These are phyloP conservation scores for Ecliptopera silaceata DNA, from an alignment of 2,888 invertebrate genomes.

Conservation along the genomic window DNA sequence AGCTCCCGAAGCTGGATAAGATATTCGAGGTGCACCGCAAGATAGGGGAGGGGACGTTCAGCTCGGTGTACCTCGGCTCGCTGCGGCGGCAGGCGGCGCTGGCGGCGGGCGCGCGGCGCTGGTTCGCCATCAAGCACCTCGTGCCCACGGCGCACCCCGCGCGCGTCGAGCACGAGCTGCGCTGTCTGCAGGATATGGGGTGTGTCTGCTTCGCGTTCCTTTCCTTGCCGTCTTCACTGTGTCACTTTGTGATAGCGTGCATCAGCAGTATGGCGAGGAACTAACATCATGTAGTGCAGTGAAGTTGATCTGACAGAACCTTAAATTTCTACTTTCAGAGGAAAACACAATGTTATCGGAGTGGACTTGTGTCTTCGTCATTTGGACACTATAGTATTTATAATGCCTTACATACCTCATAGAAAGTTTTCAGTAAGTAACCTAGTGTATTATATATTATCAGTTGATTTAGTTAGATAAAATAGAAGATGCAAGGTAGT, in stretches of 20 bases:
- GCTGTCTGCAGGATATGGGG: constrained; percentile 91
- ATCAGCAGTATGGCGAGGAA: too few relatives aligned
- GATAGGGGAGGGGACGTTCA: constrained; percentile 94
- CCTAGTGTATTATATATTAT: too few relatives aligned
- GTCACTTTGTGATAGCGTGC: too few relatives aligned
- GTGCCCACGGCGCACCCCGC: constrained; percentile 93
- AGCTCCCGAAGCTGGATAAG: constrained; percentile 84
- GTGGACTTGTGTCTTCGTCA: constrained; percentile 90
- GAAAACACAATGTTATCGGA: constrained; percentile 91
- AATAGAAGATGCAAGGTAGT: background rate
- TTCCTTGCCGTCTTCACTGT: too few relatives aligned
- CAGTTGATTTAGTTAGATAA: too few relatives aligned
- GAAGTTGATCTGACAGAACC: background rate
- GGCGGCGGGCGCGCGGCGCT: constrained; percentile 72
- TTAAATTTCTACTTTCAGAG: constrained; percentile 79
- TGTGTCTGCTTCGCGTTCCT: constrained; percentile 52
- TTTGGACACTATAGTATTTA: constrained; percentile 91
- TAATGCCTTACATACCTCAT: constrained; percentile 95
- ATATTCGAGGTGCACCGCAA: constrained; percentile 87
- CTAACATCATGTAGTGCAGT: too few relatives aligned
- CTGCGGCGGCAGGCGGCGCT: constrained; percentile 75
- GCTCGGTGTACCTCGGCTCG: constrained; percentile 91
- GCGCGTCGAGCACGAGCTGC: constrained; percentile 90
- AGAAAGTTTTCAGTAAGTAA: constrained; percentile 88
- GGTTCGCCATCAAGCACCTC: constrained; percentile 93